Evolutionary conservation across 2,113 vertebrate species (phyloP), one percentile per base, ranked within the genome.

Genomic region (Hiodon tergisus): DNA sequence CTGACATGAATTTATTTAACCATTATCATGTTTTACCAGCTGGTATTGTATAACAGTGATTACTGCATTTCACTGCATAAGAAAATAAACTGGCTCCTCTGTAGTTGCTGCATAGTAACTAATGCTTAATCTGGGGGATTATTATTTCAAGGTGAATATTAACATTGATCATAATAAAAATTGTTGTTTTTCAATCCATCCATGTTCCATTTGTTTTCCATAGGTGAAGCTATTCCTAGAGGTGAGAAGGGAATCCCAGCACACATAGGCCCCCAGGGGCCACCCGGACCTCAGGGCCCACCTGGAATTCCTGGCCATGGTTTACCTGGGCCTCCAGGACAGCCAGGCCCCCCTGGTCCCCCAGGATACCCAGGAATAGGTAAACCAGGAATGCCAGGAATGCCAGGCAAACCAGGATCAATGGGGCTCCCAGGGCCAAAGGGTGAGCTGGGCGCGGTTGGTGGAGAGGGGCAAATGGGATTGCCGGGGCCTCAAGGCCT

Each of bases 311-410:
- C 92, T 2, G 93, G 94, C 13, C 93, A 90, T 0, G 93, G 93
- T 11, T 78, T 94, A 50, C 89, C 87, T 79, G 97, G 97, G 83
- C 86, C 87, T 80, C 88, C 87, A 84, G 97, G 97, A 84, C 93
- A 93, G 79, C 93, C 91, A 52, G 97, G 97, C 62, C 86, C 88
- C 0, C 91, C 92, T 72, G 87, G 87, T 52, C 82, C 80, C 73
- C 79, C 80, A 81, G 94, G 94, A 83, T 91, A 92, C 13, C 93
- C 94, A 62, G 96, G 94, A 81, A 80, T 97, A 51, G 96, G 95
- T 57, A 98, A 98, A 81, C 93, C 93, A 53, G 97, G 97, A 72
- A 91, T 95, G 84, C 93, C 94, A n/a, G 97, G 97, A 76, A 89
- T 94, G 87, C 92, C 92, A 31, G 97, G 97, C 59, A 96, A 95